phyloP scores from a whole-genome alignment of 2,888 invertebrate species.

The Polydrusus tereticollis region DNA sequence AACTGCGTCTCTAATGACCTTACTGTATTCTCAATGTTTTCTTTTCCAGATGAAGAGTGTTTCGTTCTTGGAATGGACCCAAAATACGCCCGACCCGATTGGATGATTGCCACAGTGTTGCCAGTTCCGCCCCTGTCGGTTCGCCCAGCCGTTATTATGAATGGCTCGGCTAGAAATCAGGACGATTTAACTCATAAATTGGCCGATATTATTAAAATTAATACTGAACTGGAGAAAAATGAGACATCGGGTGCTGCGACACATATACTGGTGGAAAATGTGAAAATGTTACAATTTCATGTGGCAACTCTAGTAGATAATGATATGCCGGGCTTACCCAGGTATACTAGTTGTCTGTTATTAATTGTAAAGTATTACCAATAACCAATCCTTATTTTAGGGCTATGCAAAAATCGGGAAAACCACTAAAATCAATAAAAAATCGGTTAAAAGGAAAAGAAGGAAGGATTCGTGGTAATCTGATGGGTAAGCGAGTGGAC shows the following conservation, averaged over 20 bases:
- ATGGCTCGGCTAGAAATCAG: constrained; percentile 98
- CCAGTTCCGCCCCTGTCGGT: constrained; percentile 98
- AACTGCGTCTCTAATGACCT: constrained; percentile 16
- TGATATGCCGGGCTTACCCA: constrained; percentile 98
- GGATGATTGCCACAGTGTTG: constrained; percentile 98
- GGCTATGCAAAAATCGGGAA: constrained; percentile 99
- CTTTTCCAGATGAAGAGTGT: constrained; percentile 89
- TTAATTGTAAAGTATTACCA: not conserved
- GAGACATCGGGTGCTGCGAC: constrained; percentile 98
- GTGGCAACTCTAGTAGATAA: constrained; percentile 98
- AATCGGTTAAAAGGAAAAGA: constrained; percentile 98
- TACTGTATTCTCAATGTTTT: constrained; percentile 36
- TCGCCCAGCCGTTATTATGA: constrained; percentile 98
- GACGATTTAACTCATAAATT: constrained; percentile 99
- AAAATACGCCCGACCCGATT: constrained; percentile 96
- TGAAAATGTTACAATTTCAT: constrained; percentile 98
- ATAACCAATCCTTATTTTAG: constrained; percentile 65
- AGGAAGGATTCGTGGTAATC: constrained; percentile 98
- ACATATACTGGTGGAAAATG: constrained; percentile 96
- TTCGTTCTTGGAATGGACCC: constrained; percentile 96
- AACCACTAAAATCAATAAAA: constrained; percentile 97
- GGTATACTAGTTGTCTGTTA: constrained; percentile 64
- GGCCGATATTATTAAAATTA: constrained; percentile 97
- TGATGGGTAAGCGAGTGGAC: constrained; percentile 99
- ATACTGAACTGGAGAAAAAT: constrained; percentile 94